Conservation (phyloP, 2,888 invertebrate genomes). For the Sphaeridia pumilis region DNA sequence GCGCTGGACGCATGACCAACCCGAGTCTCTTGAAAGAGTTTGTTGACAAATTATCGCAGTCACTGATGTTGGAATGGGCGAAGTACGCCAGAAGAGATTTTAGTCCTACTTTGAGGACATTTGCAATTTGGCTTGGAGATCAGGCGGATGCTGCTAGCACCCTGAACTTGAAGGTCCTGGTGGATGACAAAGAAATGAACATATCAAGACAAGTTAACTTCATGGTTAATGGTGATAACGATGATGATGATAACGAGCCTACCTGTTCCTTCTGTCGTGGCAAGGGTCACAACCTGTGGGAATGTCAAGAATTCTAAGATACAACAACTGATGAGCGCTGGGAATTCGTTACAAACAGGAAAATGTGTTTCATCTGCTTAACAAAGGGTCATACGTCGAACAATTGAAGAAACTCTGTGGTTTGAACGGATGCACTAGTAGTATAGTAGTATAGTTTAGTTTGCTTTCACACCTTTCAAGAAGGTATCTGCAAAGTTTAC, state of each 20-base stretch:
- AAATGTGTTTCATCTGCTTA: conserved; percentile 15
- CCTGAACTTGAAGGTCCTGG: not conserved
- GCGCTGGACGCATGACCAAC: not conserved
- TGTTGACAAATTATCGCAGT: not conserved
- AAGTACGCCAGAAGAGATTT: not conserved
- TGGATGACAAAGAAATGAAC: no score
- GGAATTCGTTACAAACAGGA: not conserved
- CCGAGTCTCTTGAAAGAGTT: not conserved
- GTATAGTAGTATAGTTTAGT: no score
- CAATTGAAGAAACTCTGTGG: no score
- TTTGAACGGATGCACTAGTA: no score
- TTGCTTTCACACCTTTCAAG: no score
- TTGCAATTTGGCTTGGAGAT: not conserved
- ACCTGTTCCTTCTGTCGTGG: not conserved
- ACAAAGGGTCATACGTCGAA: no score
- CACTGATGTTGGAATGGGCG: not conserved
- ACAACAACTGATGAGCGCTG: not conserved
- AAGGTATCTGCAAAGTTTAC: no score
- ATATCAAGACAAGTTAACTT: not conserved
- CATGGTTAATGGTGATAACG: not conserved
- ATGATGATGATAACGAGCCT: not conserved
- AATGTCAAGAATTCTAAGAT: not conserved
- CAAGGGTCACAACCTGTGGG: not conserved
- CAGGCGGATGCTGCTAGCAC: not conserved
- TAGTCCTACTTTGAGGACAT: not conserved